phyloP scores from a whole-genome alignment of 2,888 invertebrate species.

The Agrotis puta region DNA sequence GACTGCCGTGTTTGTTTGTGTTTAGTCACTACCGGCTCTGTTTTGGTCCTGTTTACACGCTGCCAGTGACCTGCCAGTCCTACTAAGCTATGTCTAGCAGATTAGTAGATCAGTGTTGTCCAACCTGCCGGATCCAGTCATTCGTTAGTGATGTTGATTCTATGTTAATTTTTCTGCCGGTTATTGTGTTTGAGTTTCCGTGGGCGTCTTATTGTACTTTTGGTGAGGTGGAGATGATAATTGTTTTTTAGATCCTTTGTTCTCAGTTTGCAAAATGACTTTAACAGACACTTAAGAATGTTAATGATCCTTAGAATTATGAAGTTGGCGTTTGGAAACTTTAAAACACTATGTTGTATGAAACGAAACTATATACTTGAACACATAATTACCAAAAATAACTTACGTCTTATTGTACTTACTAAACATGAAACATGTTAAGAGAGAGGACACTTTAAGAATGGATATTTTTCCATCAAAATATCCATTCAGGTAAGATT shows the following conservation, averaged over 20 bases:
- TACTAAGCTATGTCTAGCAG: constrained; percentile 13
- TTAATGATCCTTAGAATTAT: constrained; percentile 2
- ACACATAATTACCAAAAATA: not conserved
- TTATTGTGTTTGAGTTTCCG: constrained; percentile 53
- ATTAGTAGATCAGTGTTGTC: constrained; percentile 36
- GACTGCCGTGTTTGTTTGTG: constrained; percentile 59
- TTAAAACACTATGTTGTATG: not conserved
- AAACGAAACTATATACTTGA: not conserved
- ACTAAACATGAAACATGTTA: not conserved
- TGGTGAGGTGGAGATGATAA: constrained; percentile 34
- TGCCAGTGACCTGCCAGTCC: constrained; percentile 39
- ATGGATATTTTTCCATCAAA: constrained; percentile 6
- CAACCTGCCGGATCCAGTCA: constrained; percentile 32
- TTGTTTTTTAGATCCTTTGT: constrained; percentile 33
- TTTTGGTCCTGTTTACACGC: constrained; percentile 36
- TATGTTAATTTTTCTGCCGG: constrained; percentile 55
- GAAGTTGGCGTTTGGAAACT: not conserved
- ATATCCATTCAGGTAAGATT: not conserved
- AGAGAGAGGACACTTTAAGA: not conserved
- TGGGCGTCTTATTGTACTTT: constrained; percentile 43
- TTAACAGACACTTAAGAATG: constrained; percentile 1
- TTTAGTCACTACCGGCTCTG: constrained; percentile 20
- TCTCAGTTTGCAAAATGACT: constrained; percentile 21
- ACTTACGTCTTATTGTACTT: too few relatives aligned
- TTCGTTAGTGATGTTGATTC: constrained; percentile 46